Evolutionary conservation across 2,113 vertebrate species (phyloP), one percentile per base, ranked within the genome.

Genomic region (Apus apus): DNA sequence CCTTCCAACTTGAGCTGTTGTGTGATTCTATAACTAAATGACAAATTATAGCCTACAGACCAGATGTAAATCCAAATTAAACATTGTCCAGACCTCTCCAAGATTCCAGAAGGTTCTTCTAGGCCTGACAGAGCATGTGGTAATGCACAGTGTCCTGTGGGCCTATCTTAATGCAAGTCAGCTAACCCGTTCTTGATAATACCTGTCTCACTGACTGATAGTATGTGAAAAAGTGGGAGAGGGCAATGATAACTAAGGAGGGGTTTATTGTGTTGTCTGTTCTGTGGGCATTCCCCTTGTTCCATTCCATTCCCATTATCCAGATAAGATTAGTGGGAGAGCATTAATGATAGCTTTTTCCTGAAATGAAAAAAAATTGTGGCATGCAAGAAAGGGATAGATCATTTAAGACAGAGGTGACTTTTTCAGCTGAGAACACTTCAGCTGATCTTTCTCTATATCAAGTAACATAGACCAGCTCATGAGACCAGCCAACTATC

Each of bases 371-470:
- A 85, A 70, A 60, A 48, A 34, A 38, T 38, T 3, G 17, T 61
- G 11, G 36, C 30, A 54, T 36, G 40, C 50, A 68, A 82, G 66
- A 72, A 81, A 26, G 54, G 23, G 23, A 15, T 34, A 87, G 66
- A 8, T 84, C 21, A 15, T 61, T 74, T 2, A 8, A 76, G 34
- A 56, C 2, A 8, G 56, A 75, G 32, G 26, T 91, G 91, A 68
- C 89, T 92, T 92, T 23, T 82, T 86, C 66, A 64, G 84, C 87
- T 94, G 46, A 67, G 34, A 89, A 70, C 23, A 32, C 38, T 91
- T 75, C 65, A 87, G 85, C 86, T 87, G 72, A 96, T 48, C 74
- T 83, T 40, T 48, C 51, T 34, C 64, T 73, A 5, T 45, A 61
- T 96, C 58, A 75, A 5, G 43, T 81, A 48, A 74, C 13, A n/a